Evolutionary conservation across 2,888 invertebrate genomes (phyloP), one percentile per base, ranked within the genome.

Genomic region (Callyntrura sp.): DNA sequence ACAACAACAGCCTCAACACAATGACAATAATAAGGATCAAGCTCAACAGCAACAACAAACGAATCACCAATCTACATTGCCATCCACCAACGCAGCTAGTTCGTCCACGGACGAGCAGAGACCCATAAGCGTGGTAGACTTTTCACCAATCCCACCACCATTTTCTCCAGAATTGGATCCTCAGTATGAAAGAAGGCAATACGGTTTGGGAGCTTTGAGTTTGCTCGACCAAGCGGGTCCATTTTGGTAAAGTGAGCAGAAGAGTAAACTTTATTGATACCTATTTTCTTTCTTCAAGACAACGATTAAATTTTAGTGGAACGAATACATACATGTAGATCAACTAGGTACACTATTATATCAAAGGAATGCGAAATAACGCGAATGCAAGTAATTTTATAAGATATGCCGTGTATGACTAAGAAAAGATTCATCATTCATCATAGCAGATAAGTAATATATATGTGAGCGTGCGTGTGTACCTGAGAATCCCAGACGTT

Each of bases 121-220:
- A n/a, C n/a, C n/a, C n/a, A n/a, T 17, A 35, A 55, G 73, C 20
- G 73, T 55, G 17, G 76, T 20, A 25, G 85, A 76, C 4, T 51
- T 76, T 76, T 55, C 85, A 60, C 76, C 73, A 57, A 14, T 76
- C 3, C 45, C 84, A 45, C 89, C 91, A 51, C 85, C 89, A 11
- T 91, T 91, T 55, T 81, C 88, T 28, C 91, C 91, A 8, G 91
- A 91, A 57, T 79, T 91, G 68, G 85, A 90, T 62, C 88, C 90
- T 14, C 68, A 84, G 79, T 76, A 76, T 57, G 45, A 87, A 62
- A 65, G 70, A 12, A 79, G 57, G 20, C 48, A 81, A 45, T 55
- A 45, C 57, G 87, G 82, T 6, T 82, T 88, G 14, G 90, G 88
- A 20, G 73, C 90, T 2, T 23, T 90, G 6, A 87, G 88, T 9